A percentile compares a stretch with the other conserved stretches of the same genome.
phyloP scores from a whole-genome alignment of 2,888 invertebrate species.

The Xestia ashworthii region DNA sequence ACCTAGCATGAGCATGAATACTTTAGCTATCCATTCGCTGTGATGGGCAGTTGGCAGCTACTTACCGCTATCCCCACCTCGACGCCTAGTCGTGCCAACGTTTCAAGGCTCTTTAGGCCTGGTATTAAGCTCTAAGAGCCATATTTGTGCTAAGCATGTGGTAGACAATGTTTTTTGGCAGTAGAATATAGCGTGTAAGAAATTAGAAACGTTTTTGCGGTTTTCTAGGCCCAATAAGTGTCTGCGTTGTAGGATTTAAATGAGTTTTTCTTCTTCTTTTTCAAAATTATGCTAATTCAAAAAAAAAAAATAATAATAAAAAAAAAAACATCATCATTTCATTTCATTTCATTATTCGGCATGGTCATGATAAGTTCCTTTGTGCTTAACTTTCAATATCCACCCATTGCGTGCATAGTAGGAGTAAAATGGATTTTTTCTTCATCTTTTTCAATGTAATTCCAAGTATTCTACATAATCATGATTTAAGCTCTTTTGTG shows the following conservation, averaged over 20 bases:
- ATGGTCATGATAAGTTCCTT: too few species aligned
- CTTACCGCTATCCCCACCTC: conserved; percentile 37
- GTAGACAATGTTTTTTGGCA: conserved; percentile 27
- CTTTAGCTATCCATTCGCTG: conserved; percentile 6
- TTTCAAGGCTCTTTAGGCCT: conserved; percentile 21
- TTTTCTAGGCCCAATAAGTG: not conserved
- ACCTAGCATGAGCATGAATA: conserved; percentile 7
- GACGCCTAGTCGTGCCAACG: conserved; percentile 32
- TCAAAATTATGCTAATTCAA: not conserved
- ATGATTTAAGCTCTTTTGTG: too few species aligned
- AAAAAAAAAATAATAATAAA: too few species aligned
- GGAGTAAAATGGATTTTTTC: too few species aligned
- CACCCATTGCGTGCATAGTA: too few species aligned
- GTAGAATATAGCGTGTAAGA: not conserved
- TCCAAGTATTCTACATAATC: too few species aligned
- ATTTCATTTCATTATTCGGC: too few species aligned
- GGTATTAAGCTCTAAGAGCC: conserved; percentile 14
- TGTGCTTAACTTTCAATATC: too few species aligned
- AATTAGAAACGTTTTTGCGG: not conserved
- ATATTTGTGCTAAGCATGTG: conserved; percentile 27
- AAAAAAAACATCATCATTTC: too few species aligned
- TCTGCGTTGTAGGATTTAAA: not conserved
- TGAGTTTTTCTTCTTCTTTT: not conserved
- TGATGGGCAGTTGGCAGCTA: conserved; percentile 16
- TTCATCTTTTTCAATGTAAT: too few species aligned